A percentile compares a stretch with the other conserved stretches of the same genome.
Evolutionary conservation across 2,888 invertebrate genomes (phyloP).

Genomic region (Leuctra nigra): DNA sequence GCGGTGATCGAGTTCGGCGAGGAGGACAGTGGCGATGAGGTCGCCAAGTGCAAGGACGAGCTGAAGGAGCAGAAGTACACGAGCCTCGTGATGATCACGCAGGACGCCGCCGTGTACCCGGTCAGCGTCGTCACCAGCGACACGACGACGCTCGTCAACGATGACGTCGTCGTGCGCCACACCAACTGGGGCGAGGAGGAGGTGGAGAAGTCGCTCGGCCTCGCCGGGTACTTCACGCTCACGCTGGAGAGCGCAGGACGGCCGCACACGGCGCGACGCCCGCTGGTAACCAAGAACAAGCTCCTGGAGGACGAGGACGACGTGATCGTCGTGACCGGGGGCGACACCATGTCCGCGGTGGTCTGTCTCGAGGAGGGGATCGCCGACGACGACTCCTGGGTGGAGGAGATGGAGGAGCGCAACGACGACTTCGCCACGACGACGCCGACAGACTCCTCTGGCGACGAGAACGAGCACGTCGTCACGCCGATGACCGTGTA

Average conservation of each 20-base stretch:
- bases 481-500: conserved; percentile 45
- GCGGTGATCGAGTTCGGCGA: conserved; percentile 6
- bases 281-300: conserved; percentile 27
- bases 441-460: conserved; percentile 51
- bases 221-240: conserved; percentile 42
- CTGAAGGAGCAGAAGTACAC: conserved; percentile 48
- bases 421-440: conserved; percentile 51
- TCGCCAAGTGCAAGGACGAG: neutral
- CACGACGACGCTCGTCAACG: conserved; percentile 58
- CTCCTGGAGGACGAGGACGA: conserved; percentile 39
- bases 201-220: conserved; percentile 39
- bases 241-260: conserved; percentile 38
- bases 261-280: conserved; percentile 25
- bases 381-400: conserved; percentile 89
- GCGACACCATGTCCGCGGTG: conserved; percentile 61
- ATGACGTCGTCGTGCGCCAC: conserved; percentile 57
- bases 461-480: conserved; percentile 41
- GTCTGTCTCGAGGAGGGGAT: conserved; percentile 77
- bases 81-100: conserved; percentile 86
- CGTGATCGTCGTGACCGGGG: conserved; percentile 63
- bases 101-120: conserved; percentile 44
- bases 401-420: conserved; percentile 65
- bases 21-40: neutral
- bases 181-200: conserved; percentile 54
- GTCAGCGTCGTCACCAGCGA: conserved; percentile 71